Conservation (phyloP, 2,797 vertebrate genomes). For the Bradypodion ventrale region DNA sequence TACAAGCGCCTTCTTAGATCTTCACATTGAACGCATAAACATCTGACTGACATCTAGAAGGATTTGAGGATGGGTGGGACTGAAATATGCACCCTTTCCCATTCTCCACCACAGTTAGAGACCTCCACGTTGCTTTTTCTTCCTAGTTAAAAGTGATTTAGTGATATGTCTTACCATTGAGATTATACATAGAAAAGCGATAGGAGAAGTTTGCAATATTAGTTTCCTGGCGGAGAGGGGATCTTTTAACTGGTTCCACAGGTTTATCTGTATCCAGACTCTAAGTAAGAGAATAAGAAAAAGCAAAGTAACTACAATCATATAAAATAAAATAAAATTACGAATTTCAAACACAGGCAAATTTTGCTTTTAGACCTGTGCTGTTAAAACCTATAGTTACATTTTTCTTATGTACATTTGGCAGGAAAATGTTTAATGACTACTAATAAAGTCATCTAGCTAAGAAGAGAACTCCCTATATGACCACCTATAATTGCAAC, state of each 20-base stretch:
- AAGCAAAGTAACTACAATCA: constrained; percentile 23
- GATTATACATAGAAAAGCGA: constrained; percentile 98
- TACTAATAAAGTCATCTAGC: background rate
- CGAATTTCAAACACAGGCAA: background rate
- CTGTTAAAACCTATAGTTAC: background rate
- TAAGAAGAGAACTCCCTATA: background rate
- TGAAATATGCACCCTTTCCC: no score
- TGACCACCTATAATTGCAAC: background rate
- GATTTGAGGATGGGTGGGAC: no score
- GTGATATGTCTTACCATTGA: constrained; percentile 86
- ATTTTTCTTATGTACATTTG: background rate
- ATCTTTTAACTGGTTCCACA: constrained; percentile 86
- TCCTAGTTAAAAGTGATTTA: constrained; percentile 24
- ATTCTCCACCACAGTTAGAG: no score
- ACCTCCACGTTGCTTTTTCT: background rate
- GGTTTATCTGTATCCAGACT: constrained; percentile 94
- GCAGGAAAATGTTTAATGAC: background rate
- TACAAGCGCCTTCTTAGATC: no score
- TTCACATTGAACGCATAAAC: no score
- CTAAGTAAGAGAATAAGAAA: constrained; percentile 67
- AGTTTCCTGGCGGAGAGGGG: constrained; percentile 93
- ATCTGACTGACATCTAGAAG: no score
- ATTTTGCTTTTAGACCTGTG: background rate
- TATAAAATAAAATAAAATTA: constrained; percentile 32
- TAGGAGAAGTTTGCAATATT: constrained; percentile 99